phyloP scores from a whole-genome alignment of 2,888 invertebrate species.

The Venusia cambrica region DNA sequence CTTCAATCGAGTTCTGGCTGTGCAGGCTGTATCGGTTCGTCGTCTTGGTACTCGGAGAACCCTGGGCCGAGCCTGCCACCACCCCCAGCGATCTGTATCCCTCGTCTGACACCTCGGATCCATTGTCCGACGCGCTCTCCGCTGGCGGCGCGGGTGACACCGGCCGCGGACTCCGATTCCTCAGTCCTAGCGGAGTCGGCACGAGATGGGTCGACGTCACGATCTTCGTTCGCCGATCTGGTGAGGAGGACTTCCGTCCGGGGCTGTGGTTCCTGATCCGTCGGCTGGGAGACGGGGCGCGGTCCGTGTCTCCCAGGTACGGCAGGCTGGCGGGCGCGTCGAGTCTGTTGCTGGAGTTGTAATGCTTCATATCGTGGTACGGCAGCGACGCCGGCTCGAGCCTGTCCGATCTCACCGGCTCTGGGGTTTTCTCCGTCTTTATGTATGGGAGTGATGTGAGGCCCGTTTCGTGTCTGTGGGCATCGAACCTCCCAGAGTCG shows the following conservation, averaged over 20 bases:
- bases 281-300: constrained; percentile 61
- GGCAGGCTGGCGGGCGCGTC: constrained; percentile 65
- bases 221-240: constrained; percentile 65
- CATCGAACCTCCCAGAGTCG: no score
- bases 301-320: constrained; percentile 61
- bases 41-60: constrained; percentile 73
- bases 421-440: constrained; percentile 39
- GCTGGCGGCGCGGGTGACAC: constrained; percentile 80
- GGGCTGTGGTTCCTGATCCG: constrained; percentile 59
- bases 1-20: constrained; percentile 87
- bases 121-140: constrained; percentile 87
- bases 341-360: constrained; percentile 57
- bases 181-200: constrained; percentile 68
- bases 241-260: constrained; percentile 64
- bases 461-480: constrained; percentile 33
- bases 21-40: constrained; percentile 84
- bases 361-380: constrained; percentile 56
- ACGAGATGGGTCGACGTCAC: constrained; percentile 68
- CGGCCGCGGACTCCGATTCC: constrained; percentile 67
- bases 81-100: constrained; percentile 91
- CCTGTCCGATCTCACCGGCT: constrained; percentile 14
- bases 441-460: constrained; percentile 63
- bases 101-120: constrained; percentile 92
- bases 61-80: constrained; percentile 75
- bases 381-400: constrained; percentile 61